These are phyloP conservation scores for Drosophila siamana DNA, from an alignment of 2,888 invertebrate species.

Conservation along the genomic window DNA sequence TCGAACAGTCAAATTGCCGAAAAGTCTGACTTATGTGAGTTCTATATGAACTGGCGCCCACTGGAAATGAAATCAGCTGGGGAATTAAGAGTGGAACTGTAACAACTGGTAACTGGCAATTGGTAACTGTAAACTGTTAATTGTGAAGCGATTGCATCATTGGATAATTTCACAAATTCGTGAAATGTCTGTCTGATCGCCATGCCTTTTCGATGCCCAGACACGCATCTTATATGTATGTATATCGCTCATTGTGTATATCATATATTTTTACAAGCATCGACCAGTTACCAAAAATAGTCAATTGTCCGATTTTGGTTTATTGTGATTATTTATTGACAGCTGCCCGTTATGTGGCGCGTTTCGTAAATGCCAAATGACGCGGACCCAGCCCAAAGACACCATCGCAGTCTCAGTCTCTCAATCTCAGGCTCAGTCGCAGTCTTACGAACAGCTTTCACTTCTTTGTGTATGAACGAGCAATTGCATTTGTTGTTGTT, in stretches of 20 bases:
- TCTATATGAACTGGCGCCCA: conserved; percentile 34
- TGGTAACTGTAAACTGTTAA: conserved; percentile 11
- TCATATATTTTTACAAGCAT: conserved; percentile 64
- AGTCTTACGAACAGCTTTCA: conserved; percentile 23
- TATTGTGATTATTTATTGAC: conserved; percentile 80
- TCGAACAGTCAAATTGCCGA: not conserved
- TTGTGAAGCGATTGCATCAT: conserved; percentile 63
- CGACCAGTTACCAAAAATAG: conserved; percentile 73
- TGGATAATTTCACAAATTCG: conserved; percentile 72
- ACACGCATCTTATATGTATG: conserved; percentile 26
- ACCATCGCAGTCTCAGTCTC: conserved; percentile 28
- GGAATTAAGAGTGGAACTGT: conserved; percentile 10
- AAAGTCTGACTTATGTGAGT: not conserved
- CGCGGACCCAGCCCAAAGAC: conserved; percentile 29
- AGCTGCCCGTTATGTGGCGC: conserved; percentile 73
- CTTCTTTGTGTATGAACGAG: conserved; percentile 23
- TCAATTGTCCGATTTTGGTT: conserved; percentile 68
- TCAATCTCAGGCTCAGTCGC: conserved; percentile 22
- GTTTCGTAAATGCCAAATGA: conserved; percentile 71
- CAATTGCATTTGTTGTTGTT: conserved; percentile 48
- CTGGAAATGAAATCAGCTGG: conserved; percentile 13
- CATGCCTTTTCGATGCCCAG: conserved; percentile 10
- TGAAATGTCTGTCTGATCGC: conserved; percentile 55
- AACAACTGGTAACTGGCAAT: not conserved
- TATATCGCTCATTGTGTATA: conserved; percentile 9